Base-by-base conservation (phyloP, 2,888 invertebrate genomes). In the Tenthredo distinguenda region DNA sequence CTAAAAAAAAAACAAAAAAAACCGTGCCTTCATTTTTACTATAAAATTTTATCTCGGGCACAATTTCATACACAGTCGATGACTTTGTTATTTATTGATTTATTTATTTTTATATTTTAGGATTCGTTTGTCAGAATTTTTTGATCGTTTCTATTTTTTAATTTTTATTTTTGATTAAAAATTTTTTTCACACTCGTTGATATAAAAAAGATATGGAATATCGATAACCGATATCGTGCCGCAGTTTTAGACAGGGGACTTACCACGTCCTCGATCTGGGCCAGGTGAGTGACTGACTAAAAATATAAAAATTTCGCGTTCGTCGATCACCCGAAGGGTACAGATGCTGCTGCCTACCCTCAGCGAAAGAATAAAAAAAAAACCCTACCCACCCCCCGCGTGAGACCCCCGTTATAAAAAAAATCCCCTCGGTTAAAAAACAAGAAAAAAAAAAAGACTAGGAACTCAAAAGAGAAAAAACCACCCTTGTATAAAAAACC, bases 221-320 rank as follows among this genome's bases (percentile, higher is more conserved):
- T n/a, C 58, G 58, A n/a, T 18, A 21, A 55, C 7, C 55, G n/a
- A 55, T 55, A 55, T 55, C 15, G n/a, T 4, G 21, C 21, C 58
- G 71, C 18, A 15, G 72, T 74, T 74, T 74, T 74, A 43, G 9
- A 72, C 26, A 88, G 87, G 88, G 89, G 88, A 87, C 90, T 88
- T 89, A 89, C 92, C 90, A 90, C 47, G 47, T 47, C 88, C 88
- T 90, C 90, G 91, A 91, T 88, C 91, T 92, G 90, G 91, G 90
- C 92, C 92, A 93, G 92, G 92, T 93, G 92, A 93, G 91, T 92
- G 92, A 93, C 92, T 93, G 92, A 90, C 92, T 91, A 88, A 87
- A 90, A 91, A 92, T 68, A 92, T 92, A 92, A 92, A 92, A 92
- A 91, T 89, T 47, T 90, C 88, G 91, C 92, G 91, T 91, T 90